Percentiles rank a stretch among this genome's conserved stretches.
phyloP scores from a whole-genome alignment of 2,113 vertebrate species.

The Atractosteus spatula region DNA sequence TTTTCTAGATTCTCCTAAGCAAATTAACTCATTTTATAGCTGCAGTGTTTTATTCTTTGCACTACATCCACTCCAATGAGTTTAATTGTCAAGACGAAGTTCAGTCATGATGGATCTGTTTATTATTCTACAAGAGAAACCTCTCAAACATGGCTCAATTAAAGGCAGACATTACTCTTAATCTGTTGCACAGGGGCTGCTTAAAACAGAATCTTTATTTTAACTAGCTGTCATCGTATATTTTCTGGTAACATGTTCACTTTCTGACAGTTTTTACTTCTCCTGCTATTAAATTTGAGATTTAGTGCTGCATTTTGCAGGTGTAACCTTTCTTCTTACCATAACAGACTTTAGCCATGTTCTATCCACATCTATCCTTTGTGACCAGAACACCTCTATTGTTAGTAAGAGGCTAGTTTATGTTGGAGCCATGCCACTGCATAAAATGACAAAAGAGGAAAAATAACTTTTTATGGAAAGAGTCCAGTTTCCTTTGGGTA shows the following conservation, averaged over 20 bases:
- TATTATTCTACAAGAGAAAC: slow-evolving; percentile 42
- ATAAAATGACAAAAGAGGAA: neutral
- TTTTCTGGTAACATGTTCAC: neutral
- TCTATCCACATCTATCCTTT: neutral
- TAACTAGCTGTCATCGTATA: slow-evolving; percentile 16
- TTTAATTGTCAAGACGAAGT: neutral
- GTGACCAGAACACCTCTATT: neutral
- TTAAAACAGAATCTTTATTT: slow-evolving; percentile 33
- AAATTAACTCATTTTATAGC: too few relatives aligned
- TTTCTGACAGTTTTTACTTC: slow-evolving; percentile 9
- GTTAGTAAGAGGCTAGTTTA: neutral
- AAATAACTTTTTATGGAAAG: slow-evolving; percentile 5
- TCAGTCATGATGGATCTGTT: slow-evolving; percentile 21
- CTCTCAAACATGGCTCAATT: slow-evolving; percentile 39
- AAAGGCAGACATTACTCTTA: slow-evolving; percentile 40
- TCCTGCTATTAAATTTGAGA: slow-evolving; percentile 32
- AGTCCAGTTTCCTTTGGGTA: too few relatives aligned
- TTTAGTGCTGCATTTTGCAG: slow-evolving; percentile 30
- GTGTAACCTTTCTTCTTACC: slow-evolving; percentile 14
- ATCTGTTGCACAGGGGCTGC: slow-evolving; percentile 44
- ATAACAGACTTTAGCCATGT: neutral
- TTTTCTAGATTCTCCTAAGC: slow-evolving; percentile 24
- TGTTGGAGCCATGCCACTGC: neutral
- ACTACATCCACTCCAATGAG: neutral
- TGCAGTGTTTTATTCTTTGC: too few relatives aligned